Evolutionary conservation across 2,113 vertebrate species (phyloP).

Genomic region (Cololabis saira): DNA sequence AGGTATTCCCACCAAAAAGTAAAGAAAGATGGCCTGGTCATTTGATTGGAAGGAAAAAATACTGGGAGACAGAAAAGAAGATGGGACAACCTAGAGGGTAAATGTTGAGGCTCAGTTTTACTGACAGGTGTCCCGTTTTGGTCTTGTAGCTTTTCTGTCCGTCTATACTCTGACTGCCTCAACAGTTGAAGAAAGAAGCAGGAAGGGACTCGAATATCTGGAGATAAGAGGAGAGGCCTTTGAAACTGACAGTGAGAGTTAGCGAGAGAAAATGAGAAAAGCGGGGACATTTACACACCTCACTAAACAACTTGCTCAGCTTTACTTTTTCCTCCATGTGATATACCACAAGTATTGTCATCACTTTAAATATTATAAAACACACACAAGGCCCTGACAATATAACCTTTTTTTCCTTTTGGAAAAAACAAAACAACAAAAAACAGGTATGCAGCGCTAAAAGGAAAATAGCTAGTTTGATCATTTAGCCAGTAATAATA

Average conservation of each 20-base stretch:
- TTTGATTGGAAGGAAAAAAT: slow-evolving; percentile 19
- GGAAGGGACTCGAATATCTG: slow-evolving; percentile 39
- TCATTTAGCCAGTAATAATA: too few relatives aligned
- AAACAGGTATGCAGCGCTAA: too few relatives aligned
- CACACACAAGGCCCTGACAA: too few relatives aligned
- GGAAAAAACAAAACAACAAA: too few relatives aligned
- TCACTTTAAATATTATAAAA: too few relatives aligned
- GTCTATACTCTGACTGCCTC: slow-evolving; percentile 43
- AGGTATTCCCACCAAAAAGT: neutral
- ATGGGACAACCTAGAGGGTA: slow-evolving; percentile 40
- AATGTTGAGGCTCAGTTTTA: slow-evolving; percentile 46
- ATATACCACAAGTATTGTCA: too few relatives aligned
- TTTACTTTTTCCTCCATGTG: too few relatives aligned
- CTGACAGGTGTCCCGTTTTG: slow-evolving; percentile 28
- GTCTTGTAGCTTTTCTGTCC: slow-evolving; percentile 44
- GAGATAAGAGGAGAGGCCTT: slow-evolving; percentile 28
- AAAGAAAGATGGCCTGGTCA: slow-evolving; percentile 18
- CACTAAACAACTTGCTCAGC: slow-evolving; percentile 20
- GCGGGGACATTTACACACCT: slow-evolving; percentile 42
- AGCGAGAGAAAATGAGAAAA: slow-evolving; percentile 7
- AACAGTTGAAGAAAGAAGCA: slow-evolving; percentile 48
- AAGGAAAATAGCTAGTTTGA: too few relatives aligned
- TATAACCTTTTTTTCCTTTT: too few relatives aligned
- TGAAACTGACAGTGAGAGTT: slow-evolving; percentile 38
- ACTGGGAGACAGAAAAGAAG: slow-evolving; percentile 2